Evolutionary conservation across 92 coral and sea anemone species (phyloP).

Genomic region (Palythoa grandis): DNA sequence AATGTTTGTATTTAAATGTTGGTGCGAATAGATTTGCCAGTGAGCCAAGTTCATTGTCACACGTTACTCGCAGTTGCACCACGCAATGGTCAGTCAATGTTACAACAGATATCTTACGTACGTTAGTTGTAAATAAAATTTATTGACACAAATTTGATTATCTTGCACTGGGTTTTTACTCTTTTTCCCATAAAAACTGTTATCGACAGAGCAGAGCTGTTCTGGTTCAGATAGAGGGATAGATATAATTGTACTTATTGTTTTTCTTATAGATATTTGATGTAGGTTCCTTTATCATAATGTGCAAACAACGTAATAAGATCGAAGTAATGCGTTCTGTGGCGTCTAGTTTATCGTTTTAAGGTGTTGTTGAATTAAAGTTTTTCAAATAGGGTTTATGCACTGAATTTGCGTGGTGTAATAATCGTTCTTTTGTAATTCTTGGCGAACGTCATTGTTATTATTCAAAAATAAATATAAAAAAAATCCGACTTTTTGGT

Average conservation of each 20-base stretch:
- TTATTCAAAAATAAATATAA: no score
- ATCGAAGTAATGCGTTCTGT: background rate
- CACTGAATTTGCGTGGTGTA: no score
- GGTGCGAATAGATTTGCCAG: background rate
- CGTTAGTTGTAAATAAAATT: constrained; percentile 23
- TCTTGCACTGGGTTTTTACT: background rate
- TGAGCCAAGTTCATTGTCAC: background rate
- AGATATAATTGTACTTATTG: no score
- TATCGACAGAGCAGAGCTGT: background rate
- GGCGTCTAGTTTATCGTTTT: background rate
- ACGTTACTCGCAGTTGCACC: background rate
- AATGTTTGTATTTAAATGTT: background rate
- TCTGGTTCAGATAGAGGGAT: no score
- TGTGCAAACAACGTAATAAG: background rate
- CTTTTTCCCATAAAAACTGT: background rate
- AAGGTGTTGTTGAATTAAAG: background rate
- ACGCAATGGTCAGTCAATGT: background rate
- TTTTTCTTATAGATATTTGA: background rate
- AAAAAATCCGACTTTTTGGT: no score
- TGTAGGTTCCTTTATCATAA: background rate
- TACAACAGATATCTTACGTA: background rate
- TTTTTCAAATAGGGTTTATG: no score
- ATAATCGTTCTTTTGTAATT: no score
- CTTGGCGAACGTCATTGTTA: no score
- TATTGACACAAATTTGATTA: background rate